Base-by-base conservation (phyloP, 2,888 invertebrate species). In the Drosophila heteroneura region DNA sequence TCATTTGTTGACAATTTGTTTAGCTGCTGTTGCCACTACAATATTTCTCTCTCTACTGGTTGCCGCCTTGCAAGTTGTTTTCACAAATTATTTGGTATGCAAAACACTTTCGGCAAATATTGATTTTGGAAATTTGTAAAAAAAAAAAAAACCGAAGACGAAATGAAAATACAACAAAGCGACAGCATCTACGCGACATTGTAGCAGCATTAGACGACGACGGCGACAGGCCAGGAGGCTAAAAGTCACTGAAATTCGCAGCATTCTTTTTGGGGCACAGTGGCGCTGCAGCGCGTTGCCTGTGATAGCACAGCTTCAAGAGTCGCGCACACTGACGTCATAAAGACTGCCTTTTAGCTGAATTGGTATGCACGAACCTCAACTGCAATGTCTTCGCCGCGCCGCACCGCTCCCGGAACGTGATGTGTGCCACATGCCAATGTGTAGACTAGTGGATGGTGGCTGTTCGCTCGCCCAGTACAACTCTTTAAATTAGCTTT, bases 101-200 rank as follows among this genome's bases (percentile, higher is more conserved):
- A 91, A 88, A 91, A 90, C 91, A 91, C 91, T 91, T 91, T 91
- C 91, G 88, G 86, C 88, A 91, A 91, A 91, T 91, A 91, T 91
- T 91, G 91, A 91, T 91, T 91, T 88, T 85, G 88, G 81, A 91
- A 91, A 91, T 91, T 91, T 91, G 89, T 88, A 80, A 81, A 84
- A 82, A 83, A 85, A 87, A 90, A 75, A 83, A 78, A 76, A 73
- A 73, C 54, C 35, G 1, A 83, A 76, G 73, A 66, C 61, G 62
- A 63, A n/a, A 58, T 47, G 59, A 62, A 59, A 53, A 56, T 64
- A 64, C 76, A 68, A 71, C 76, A 76, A 71, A 76, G 44, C 58
- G 76, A 62, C 67, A 49, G 33, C 41, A 68, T 72, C 78, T 81
- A 68, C 81, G 72, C 88, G 71, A 82, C 83, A 74, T 80, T 82